These are phyloP conservation scores for Danaus chrysippus DNA, from an alignment of 2,888 invertebrate genomes.

Conservation along the genomic window DNA sequence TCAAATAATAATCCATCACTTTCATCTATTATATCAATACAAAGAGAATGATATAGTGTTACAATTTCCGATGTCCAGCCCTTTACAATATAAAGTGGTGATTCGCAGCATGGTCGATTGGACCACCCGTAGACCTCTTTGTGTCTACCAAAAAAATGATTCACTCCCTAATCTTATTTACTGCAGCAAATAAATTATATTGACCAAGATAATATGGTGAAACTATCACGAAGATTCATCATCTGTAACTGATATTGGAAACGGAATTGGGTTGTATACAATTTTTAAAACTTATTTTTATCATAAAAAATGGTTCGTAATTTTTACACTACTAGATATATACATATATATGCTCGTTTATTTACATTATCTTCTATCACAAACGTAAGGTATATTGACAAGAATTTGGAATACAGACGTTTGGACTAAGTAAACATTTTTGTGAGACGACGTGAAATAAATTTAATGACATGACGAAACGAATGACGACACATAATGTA, in stretches of 20 bases:
- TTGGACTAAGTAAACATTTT: too few species aligned
- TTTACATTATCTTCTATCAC: too few species aligned
- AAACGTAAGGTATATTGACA: too few species aligned
- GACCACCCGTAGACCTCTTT: slow-evolving; percentile 28
- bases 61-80: slow-evolving; percentile 17
- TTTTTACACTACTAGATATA: too few species aligned
- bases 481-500: too few species aligned
- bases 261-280: background rate
- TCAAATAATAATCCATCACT: slow-evolving; percentile 5
- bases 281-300: too few species aligned
- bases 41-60: slow-evolving; percentile 20
- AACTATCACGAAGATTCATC: slow-evolving; percentile 32
- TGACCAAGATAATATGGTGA: slow-evolving; percentile 43
- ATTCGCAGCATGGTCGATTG: slow-evolving; percentile 27
- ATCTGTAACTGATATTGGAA: slow-evolving; percentile 30
- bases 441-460: too few species aligned
- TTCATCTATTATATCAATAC: slow-evolving; percentile 12
- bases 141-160: slow-evolving; percentile 58
- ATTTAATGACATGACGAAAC: too few species aligned
- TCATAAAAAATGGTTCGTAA: too few species aligned
- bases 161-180: slow-evolving; percentile 72
- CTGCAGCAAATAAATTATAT: slow-evolving; percentile 68
- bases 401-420: too few species aligned
- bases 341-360: too few species aligned
- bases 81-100: slow-evolving; percentile 31